Conservation (phyloP, 2,113 vertebrate genomes). For the Solenodon paradoxus region DNA sequence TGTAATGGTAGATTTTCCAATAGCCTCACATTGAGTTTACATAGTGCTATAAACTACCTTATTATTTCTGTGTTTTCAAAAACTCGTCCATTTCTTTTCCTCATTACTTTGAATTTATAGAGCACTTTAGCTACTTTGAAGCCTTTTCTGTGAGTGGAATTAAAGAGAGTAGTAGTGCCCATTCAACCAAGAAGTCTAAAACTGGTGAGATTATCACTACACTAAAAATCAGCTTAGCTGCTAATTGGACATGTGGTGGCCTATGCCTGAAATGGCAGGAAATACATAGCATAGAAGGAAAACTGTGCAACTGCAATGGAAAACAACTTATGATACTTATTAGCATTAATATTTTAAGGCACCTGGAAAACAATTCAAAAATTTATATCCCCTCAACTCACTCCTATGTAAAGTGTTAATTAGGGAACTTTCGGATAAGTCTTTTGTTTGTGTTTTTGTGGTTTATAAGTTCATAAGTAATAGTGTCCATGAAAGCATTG, state of each 20-base stretch:
- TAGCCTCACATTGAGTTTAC: neutral
- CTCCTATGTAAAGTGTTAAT: neutral
- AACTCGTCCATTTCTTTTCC: neutral
- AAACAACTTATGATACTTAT: neutral
- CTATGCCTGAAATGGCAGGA: neutral
- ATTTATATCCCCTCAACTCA: neutral
- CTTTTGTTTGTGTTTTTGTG: neutral
- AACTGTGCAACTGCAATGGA: neutral
- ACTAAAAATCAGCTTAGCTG: neutral
- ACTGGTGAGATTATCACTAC: neutral
- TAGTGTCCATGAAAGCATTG: neutral
- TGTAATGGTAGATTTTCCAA: neutral
- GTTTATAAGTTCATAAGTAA: neutral
- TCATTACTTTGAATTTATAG: neutral
- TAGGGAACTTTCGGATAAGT: neutral
- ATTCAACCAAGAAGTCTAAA: neutral
- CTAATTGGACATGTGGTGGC: neutral
- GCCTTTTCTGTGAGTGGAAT: neutral
- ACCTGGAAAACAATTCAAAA: neutral
- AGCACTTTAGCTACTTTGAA: neutral
- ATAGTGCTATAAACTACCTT: neutral
- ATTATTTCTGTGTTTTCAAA: slow-evolving; percentile 8
- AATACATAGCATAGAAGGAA: neutral
- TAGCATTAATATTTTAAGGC: neutral
- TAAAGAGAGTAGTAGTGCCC: neutral